Evolutionary conservation across 2,113 vertebrate species (phyloP).

Genomic region (Tautogolabrus adspersus): DNA sequence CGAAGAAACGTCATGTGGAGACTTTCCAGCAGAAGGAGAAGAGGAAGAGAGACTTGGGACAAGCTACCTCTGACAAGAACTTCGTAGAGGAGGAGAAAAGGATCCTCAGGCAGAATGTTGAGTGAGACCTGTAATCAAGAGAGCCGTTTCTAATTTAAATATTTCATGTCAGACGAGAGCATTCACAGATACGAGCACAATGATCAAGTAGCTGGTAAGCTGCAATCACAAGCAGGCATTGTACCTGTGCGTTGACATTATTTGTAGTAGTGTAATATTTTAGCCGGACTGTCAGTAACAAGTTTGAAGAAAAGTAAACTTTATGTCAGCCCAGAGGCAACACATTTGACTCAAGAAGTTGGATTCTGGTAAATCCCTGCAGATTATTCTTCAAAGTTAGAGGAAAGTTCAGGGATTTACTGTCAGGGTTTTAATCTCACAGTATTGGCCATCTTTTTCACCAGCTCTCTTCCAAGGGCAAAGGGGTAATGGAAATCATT

Average conservation of each 20-base stretch:
- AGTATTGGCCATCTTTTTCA: not conserved
- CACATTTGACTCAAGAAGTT: not conserved
- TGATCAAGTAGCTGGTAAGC: not conserved
- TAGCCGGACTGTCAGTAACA: not conserved
- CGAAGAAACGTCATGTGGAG: conserved; percentile 90
- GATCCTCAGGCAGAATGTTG: conserved; percentile 82
- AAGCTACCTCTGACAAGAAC: conserved; percentile 86
- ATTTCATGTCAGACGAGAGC: conserved; percentile 18
- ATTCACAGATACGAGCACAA: conserved; percentile 29
- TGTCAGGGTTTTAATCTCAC: not conserved
- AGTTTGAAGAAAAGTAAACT: not conserved
- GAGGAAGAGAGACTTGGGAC: conserved; percentile 87
- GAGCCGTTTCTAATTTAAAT: conserved; percentile 3
- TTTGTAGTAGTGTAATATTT: conserved; percentile 19
- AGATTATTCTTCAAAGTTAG: not conserved
- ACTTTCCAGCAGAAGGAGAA: conserved; percentile 90
- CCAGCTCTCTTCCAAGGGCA: not conserved
- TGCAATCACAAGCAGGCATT: conserved; percentile 7
- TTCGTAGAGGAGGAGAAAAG: conserved; percentile 88
- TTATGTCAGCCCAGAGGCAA: not conserved
- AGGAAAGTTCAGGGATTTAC: conserved; percentile 8
- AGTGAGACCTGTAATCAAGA: conserved; percentile 61
- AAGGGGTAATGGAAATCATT: not conserved
- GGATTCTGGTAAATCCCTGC: not conserved
- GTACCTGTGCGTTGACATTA: conserved; percentile 4